Evolutionary conservation across 1,140 invertebrate species (phyloP), one percentile per base, ranked within the genome.

Genomic region (Arctopsyche grandis): DNA sequence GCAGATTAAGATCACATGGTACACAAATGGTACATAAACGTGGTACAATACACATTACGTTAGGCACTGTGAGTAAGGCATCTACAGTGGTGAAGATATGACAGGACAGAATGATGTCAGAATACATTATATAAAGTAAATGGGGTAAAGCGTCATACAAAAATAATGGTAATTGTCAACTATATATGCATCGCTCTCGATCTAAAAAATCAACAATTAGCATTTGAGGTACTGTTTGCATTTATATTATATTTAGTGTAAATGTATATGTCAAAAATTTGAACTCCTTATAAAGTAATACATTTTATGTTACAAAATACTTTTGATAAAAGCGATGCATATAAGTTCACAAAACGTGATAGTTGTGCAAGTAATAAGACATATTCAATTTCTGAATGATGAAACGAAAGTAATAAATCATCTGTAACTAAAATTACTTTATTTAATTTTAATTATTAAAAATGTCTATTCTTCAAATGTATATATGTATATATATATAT

Each of bases 41-140:
- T 86, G 86, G 82, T 84, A 81, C 79, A 84, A 83, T 83, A 82
- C 82, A 83, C 82, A 86, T 88, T 88, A 84, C 87, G 84, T 87
- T 88, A 89, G 88, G 88, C 88, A 89, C 88, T 86, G 88, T 87
- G 86, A 88, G 85, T 88, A 89, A 89, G 88, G 88, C 88, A 89
- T 85, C 88, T 89, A 89, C 88, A 89, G 87, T 87, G 88, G 80
- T 83, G 80, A 83, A 83, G 85, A 86, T 87, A 86, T 86, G 85
- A 86, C 78, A 77, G 82, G 82, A 80, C 74, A 83, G 79, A 83
- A 79, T 75, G 56, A 69, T 77, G 75, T 77, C 10, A 63, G 38
- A 77, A 52, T 26, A 26, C 29, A 75, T 46, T 16, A 38, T 22
- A 26, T 12, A 66, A 66, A 66, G 12, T 26, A 66, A 66, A 66